Conservation (phyloP, 2,113 vertebrate genomes). For the Aleadryas rufinucha region DNA sequence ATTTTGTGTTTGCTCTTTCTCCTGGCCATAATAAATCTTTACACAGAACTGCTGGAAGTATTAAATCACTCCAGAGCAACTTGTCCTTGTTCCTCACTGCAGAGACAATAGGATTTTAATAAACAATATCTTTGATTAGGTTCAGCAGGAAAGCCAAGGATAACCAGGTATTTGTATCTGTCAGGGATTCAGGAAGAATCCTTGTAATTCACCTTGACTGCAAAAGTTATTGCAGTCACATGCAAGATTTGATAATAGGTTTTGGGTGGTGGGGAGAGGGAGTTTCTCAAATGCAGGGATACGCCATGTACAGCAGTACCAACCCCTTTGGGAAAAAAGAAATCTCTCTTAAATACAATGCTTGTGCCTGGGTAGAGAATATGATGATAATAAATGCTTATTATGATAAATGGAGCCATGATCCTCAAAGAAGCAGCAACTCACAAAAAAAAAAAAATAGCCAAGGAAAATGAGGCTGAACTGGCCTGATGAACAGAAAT, state of each 20-base stretch:
- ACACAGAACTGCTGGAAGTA: background rate
- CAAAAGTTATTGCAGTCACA: background rate
- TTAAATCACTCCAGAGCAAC: constrained; percentile 1
- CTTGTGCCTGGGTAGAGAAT: background rate
- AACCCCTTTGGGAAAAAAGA: background rate
- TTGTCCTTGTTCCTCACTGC: constrained; percentile 26
- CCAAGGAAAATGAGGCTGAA: background rate
- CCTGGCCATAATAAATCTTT: constrained; percentile 29
- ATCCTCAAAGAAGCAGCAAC: background rate
- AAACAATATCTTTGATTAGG: constrained; percentile 50
- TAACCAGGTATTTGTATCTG: background rate
- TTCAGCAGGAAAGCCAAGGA: constrained; percentile 41
- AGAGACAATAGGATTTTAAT: constrained; percentile 40
- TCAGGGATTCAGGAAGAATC: background rate
- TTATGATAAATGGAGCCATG: background rate
- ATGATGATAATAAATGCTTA: background rate
- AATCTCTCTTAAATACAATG: background rate
- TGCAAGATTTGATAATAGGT: background rate
- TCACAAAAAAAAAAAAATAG: background rate
- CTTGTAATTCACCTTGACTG: constrained; percentile 34
- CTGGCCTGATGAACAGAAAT: background rate
- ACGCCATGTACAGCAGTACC: background rate
- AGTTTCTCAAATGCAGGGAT: background rate
- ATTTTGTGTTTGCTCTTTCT: background rate
- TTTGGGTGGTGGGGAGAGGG: background rate